phyloP scores from a whole-genome alignment of 2,888 invertebrate genomes.

The Aproaerema taeniolella region DNA sequence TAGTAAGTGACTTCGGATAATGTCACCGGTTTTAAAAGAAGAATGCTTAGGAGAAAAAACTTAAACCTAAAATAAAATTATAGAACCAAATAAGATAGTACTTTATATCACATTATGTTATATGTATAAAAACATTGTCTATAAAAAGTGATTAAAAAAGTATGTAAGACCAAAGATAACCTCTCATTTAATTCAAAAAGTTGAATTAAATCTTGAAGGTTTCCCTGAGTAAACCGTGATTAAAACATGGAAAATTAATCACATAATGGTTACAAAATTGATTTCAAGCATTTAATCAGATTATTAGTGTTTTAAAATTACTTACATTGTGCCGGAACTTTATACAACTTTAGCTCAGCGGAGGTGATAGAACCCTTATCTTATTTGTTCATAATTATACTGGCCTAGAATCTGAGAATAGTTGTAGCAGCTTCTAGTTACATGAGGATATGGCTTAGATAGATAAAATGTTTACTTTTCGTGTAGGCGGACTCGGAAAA shows the following conservation, averaged over 20 bases:
- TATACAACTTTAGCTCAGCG: not conserved
- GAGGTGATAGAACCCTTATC: slow-evolving; percentile 6
- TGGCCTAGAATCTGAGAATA: not conserved
- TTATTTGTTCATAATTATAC: not conserved
- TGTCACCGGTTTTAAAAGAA: slow-evolving; percentile 40
- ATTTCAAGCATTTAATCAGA: too few species aligned
- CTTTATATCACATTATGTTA: too few species aligned
- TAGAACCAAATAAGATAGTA: not conserved
- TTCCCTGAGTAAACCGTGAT: too few species aligned
- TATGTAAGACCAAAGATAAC: too few species aligned
- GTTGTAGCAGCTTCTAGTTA: not conserved
- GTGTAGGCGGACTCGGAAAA: slow-evolving; percentile 32
- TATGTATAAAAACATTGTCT: too few species aligned
- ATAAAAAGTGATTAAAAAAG: too few species aligned
- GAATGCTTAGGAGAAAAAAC: slow-evolving; percentile 29
- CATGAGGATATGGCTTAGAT: slow-evolving; percentile 17
- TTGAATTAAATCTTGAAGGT: too few species aligned
- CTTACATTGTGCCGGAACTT: slow-evolving; percentile 1
- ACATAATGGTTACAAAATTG: too few species aligned
- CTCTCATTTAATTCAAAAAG: too few species aligned
- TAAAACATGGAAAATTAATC: too few species aligned
- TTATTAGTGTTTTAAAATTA: not conserved
- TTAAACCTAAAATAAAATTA: slow-evolving; percentile 39
- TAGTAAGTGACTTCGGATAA: slow-evolving; percentile 69
- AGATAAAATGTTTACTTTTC: slow-evolving; percentile 47